A percentile compares a stretch with the other conserved stretches of the same genome.
These are phyloP conservation scores for Oostethus manadensis DNA, from an alignment of 2,113 vertebrate genomes.

Conservation along the genomic window DNA sequence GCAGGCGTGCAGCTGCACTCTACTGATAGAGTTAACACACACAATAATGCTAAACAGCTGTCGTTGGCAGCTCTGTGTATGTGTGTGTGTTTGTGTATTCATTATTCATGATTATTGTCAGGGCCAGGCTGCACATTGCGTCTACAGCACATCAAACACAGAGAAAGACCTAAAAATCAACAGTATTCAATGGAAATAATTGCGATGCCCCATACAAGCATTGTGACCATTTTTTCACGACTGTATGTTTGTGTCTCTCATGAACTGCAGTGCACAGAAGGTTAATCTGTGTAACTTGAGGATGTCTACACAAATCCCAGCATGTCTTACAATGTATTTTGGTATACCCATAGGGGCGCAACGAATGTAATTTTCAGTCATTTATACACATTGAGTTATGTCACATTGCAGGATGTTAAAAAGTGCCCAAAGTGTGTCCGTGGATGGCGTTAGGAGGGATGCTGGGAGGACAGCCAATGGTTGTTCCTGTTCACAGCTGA, in stretches of 20 bases:
- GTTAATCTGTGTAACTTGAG: too few relatives aligned
- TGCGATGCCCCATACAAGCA: too few relatives aligned
- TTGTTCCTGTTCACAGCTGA: constrained; percentile 58
- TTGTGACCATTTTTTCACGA: too few relatives aligned
- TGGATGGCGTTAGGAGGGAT: constrained; percentile 35
- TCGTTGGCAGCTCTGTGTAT: constrained; percentile 40
- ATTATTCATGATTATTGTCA: constrained; percentile 71
- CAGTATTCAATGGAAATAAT: too few relatives aligned
- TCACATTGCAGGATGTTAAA: too few relatives aligned
- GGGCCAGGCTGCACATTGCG: constrained; percentile 50
- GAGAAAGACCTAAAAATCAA: too few relatives aligned
- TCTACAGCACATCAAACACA: constrained; percentile 2
- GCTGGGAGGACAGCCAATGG: constrained; percentile 21
- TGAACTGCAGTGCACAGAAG: too few relatives aligned
- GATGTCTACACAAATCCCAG: too few relatives aligned
- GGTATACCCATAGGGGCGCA: too few relatives aligned
- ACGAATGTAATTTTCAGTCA: not conserved
- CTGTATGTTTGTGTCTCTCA: too few relatives aligned
- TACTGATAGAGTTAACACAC: constrained; percentile 59
- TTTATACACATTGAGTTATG: not conserved
- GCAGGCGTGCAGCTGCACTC: constrained; percentile 69
- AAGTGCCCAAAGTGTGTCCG: too few relatives aligned
- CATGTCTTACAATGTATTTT: too few relatives aligned
- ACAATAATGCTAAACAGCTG: constrained; percentile 60
- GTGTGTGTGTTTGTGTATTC: constrained; percentile 41